These are phyloP conservation scores for Cerastis rubricosa DNA, from an alignment of 2,888 invertebrate genomes.

Conservation along the genomic window DNA sequence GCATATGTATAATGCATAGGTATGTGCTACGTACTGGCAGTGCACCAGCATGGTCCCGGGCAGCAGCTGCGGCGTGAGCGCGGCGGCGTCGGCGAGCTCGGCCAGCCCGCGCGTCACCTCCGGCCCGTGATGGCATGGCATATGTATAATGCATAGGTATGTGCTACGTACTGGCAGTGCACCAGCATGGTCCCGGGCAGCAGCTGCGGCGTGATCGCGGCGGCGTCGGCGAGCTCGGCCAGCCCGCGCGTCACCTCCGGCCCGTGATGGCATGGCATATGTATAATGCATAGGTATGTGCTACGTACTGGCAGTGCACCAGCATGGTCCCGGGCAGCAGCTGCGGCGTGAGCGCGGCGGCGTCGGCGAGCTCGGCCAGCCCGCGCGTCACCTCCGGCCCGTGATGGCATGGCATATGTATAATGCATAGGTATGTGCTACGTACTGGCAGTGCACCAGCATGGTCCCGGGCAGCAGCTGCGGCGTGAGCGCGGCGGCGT, in stretches of 20 bases:
- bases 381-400: conserved; percentile 97
- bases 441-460: conserved; percentile 96
- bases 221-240: conserved; percentile 95
- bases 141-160: too few species aligned
- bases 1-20: too few species aligned
- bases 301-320: conserved; percentile 95
- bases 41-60: conserved; percentile 94
- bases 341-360: conserved; percentile 79
- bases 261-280: too few species aligned
- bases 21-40: conserved; percentile 92
- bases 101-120: conserved; percentile 96
- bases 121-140: too few species aligned
- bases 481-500: conserved; percentile 88
- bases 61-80: conserved; percentile 66
- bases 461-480: conserved; percentile 88
- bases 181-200: conserved; percentile 92
- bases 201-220: conserved; percentile 71
- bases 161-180: conserved; percentile 93
- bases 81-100: conserved; percentile 94
- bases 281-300: too few species aligned
- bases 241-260: conserved; percentile 97
- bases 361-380: conserved; percentile 96
- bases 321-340: conserved; percentile 91
- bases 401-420: too few species aligned
- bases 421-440: too few species aligned